Percentiles rank a stretch among this genome's conserved stretches.
Evolutionary conservation across 2,888 invertebrate genomes (phyloP).

Genomic region (Tanypteryx hageni): DNA sequence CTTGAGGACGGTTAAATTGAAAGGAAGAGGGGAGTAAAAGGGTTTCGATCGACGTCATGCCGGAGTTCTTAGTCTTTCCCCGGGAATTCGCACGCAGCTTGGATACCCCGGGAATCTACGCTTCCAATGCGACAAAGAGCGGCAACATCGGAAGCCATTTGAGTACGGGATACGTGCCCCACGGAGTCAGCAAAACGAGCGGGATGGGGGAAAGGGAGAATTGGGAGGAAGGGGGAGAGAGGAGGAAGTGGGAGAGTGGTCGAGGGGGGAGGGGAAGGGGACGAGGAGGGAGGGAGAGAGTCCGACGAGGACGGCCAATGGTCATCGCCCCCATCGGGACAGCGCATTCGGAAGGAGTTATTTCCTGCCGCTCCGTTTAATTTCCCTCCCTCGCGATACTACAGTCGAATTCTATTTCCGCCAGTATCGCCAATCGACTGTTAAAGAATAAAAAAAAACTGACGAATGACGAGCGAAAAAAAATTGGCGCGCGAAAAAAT

Average conservation of each 20-base stretch:
- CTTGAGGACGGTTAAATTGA: background rate
- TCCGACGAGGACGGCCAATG: background rate
- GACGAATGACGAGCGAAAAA: too few species aligned
- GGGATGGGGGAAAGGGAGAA: background rate
- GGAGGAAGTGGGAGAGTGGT: background rate
- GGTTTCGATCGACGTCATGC: background rate
- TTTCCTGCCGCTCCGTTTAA: too few species aligned
- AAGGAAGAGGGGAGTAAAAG: background rate
- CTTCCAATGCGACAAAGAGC: background rate
- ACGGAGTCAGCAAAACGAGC: background rate
- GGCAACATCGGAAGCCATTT: conserved; percentile 24
- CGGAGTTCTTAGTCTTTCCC: background rate
- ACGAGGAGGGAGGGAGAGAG: background rate
- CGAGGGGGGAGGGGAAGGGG: background rate
- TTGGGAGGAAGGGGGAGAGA: background rate
- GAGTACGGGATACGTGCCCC: background rate
- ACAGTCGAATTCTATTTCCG: too few species aligned
- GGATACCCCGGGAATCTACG: conserved; percentile 22
- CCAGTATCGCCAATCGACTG: too few species aligned
- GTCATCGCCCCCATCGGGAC: background rate
- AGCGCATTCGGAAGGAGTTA: background rate
- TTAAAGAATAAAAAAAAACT: too few species aligned
- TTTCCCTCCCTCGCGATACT: too few species aligned
- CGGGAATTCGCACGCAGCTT: conserved; percentile 16
- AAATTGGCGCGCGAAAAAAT: too few species aligned